A percentile compares a stretch with the other conserved stretches of the same genome.
Conservation (phyloP, 2,113 vertebrate genomes). For the Cranoglanis bouderius region DNA sequence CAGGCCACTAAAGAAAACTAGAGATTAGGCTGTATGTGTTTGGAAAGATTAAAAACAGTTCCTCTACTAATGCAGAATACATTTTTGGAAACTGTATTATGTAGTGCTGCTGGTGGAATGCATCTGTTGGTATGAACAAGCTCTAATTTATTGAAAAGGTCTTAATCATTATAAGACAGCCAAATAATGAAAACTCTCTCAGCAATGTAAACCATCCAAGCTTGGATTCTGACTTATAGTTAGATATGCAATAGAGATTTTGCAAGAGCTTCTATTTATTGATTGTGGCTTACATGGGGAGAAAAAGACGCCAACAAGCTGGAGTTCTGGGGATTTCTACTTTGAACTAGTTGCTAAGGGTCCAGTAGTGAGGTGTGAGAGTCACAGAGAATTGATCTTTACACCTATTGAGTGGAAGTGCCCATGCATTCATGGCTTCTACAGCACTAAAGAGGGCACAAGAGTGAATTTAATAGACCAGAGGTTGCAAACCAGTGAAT, state of each 20-base stretch:
- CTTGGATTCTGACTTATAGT: neutral
- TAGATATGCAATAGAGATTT: conserved; percentile 3
- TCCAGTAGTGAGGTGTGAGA: neutral
- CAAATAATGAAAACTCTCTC: neutral
- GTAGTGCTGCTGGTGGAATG: neutral
- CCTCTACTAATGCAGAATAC: neutral
- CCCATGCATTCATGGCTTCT: neutral
- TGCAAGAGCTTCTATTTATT: neutral
- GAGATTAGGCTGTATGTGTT: neutral
- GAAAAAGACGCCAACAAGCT: neutral
- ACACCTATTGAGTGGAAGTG: conserved; percentile 8
- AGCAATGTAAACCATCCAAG: neutral
- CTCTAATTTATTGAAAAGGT: neutral
- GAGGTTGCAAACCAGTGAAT: neutral
- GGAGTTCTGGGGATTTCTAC: neutral
- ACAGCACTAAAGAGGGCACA: neutral
- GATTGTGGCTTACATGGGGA: neutral
- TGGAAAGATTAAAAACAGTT: neutral
- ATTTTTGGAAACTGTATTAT: neutral
- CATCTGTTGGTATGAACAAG: neutral
- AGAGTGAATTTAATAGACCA: neutral
- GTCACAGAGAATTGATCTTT: conserved; percentile 16
- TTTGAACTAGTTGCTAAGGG: neutral
- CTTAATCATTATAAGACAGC: neutral
- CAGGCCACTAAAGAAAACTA: conserved; percentile 29